Base-by-base conservation (phyloP, 2,797 vertebrate species). In the Aselliscus stoliczkanus region DNA sequence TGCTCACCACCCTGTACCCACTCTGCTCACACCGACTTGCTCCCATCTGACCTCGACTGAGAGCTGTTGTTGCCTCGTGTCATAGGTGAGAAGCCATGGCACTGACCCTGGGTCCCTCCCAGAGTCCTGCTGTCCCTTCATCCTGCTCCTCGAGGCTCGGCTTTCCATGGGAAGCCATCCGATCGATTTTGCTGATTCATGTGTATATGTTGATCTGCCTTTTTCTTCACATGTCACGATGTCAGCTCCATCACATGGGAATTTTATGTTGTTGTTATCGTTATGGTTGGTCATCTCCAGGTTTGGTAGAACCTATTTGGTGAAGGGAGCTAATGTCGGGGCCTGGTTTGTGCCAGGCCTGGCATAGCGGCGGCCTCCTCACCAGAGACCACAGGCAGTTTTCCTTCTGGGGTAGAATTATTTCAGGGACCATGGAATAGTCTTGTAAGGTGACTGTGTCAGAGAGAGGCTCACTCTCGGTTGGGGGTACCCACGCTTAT, bases 361-460 rank as follows among this genome's bases (percentile, higher is more conserved):
- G 7, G 47, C 12, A 15, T 21, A 0, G 50, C 34, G 69, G 67
- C 70, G n/a, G 34, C 75, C 3, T 64, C 65, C 31, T 75, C 12
- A 18, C 25, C 2, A 13, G 58, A 65, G 13, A 3, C 25, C 2
- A 4, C 5, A 21, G 82, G 23, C 39, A 5, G n/a, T 31, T 29
- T 69, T 58, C 23, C n/a, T 75, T 1, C 31, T 27, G 5, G 44
- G 11, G 0, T 21, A 23, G 39, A 23, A 25, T 54, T 18, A 23
- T 54, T 73, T 54, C 42, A 58, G 20, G 3, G 4, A 42, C 47
- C 29, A 4, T 7, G 21, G 44, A n/a, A 8, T 4, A 20, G 21
- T 27, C 60, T 29, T 12, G 0, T 20, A 7, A 1, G 2, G 58
- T 2, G 11, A 67, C 60, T 8, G 0, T n/a, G n/a, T n/a, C n/a